phyloP scores from a whole-genome alignment of 1,140 invertebrate genomes.

The Sycophila sp. region DNA sequence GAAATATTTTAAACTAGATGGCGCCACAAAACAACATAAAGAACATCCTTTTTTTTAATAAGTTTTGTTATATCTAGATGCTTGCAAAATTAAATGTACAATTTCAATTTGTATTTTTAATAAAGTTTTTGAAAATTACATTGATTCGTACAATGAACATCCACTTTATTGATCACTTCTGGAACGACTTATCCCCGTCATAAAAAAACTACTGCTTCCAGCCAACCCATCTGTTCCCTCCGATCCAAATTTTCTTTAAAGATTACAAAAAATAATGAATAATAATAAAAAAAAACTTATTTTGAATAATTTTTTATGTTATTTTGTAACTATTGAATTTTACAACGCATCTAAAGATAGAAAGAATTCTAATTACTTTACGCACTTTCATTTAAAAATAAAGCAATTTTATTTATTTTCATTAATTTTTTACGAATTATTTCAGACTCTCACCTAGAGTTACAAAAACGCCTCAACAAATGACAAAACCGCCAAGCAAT shows the following conservation, averaged over 20 bases:
- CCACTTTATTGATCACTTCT: conserved; percentile 22
- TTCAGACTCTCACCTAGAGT: conserved; percentile 65
- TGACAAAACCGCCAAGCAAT: conserved; percentile 52
- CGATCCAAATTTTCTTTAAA: not conserved
- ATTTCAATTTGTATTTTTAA: conserved; percentile 27
- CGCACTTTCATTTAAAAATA: not conserved
- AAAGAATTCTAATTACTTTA: not conserved
- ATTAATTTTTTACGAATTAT: conserved; percentile 25
- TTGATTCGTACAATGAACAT: conserved; percentile 9
- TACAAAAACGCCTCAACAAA: conserved; percentile 60
- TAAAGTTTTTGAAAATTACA: conserved; percentile 19
- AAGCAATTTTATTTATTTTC: not conserved
- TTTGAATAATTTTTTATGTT: not conserved
- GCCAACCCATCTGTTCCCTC: not conserved
- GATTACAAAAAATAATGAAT: not conserved
- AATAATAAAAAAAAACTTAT: not conserved
- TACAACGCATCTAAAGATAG: not conserved
- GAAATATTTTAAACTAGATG: conserved; percentile 14
- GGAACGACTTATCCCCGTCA: conserved; percentile 15
- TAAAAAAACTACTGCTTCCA: conserved; percentile 6
- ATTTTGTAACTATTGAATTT: not conserved
- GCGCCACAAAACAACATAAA: not conserved
- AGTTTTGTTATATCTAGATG: conserved; percentile 6
- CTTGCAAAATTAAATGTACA: conserved; percentile 7
- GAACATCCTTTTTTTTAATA: conserved; percentile 11